phyloP scores from a whole-genome alignment of 2,113 vertebrate species.

The Zosterops pallidus region DNA sequence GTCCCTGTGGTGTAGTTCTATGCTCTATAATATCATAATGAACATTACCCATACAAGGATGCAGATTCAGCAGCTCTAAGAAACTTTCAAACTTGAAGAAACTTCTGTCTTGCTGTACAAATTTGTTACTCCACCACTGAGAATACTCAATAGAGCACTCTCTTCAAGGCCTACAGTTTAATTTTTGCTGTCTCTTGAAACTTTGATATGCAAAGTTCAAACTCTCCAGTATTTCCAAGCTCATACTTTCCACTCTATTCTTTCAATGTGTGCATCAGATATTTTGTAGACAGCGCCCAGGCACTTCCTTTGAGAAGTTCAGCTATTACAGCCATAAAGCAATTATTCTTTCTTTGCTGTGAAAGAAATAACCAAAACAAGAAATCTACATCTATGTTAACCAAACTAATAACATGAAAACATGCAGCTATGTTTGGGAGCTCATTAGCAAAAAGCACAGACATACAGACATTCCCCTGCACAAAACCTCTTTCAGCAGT shows the following conservation, averaged over 20 bases:
- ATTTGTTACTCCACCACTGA: not conserved
- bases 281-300: not conserved
- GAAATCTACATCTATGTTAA: not conserved
- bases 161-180: not conserved
- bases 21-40: not conserved
- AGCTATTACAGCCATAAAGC: not conserved
- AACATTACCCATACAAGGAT: not conserved
- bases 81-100: not conserved
- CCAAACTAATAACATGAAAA: conserved; percentile 7
- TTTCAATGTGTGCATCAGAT: not conserved
- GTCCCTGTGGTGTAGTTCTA: not conserved
- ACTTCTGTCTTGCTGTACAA: not conserved
- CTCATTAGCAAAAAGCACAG: conserved; percentile 74
- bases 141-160: not conserved
- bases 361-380: conserved; percentile 14
- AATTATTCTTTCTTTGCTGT: not conserved
- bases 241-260: not conserved
- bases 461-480: conserved; percentile 68
- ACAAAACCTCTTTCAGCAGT: conserved; percentile 78
- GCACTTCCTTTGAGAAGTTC: not conserved
- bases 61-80: not conserved
- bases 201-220: not conserved
- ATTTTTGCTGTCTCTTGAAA: not conserved
- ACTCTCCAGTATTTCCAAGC: not conserved
- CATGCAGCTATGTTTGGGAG: not conserved